Percentiles rank a stretch among this genome's conserved stretches.
phyloP scores from a whole-genome alignment of 2,888 invertebrate species.

The Callyntrura sp. region DNA sequence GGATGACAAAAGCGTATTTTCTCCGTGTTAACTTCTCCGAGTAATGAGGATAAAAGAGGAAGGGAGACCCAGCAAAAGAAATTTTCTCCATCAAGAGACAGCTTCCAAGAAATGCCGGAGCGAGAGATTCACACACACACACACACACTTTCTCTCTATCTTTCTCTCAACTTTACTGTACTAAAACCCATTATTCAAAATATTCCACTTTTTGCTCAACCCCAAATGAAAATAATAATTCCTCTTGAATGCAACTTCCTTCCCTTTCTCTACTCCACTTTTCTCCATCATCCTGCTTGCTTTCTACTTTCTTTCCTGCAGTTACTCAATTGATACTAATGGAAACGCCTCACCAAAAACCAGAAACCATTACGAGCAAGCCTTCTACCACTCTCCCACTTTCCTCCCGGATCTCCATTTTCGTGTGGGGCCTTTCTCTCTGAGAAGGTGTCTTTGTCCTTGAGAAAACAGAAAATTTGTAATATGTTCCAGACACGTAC shows the following conservation, averaged over 20 bases:
- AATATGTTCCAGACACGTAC: not conserved
- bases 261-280: not conserved
- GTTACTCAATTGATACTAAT: no score
- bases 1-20: not conserved
- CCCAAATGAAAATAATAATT: slow-evolving; percentile 35
- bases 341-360: not conserved
- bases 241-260: slow-evolving; percentile 4
- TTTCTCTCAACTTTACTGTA: not conserved
- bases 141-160: no score
- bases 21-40: not conserved
- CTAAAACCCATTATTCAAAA: slow-evolving; percentile 14
- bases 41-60: not conserved
- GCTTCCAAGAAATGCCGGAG: no score
- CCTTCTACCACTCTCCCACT: not conserved
- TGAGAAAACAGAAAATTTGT: not conserved
- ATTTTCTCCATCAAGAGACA: no score
- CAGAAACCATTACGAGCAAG: not conserved
- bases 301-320: not conserved
- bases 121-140: no score
- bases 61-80: not conserved
- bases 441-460: not conserved
- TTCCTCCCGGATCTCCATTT: no score
- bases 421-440: not conserved
- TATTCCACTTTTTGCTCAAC: not conserved
- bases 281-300: not conserved